Evolutionary conservation across 2,797 vertebrate genomes (phyloP).

Genomic region (Pseudopleuronectes americanus): DNA sequence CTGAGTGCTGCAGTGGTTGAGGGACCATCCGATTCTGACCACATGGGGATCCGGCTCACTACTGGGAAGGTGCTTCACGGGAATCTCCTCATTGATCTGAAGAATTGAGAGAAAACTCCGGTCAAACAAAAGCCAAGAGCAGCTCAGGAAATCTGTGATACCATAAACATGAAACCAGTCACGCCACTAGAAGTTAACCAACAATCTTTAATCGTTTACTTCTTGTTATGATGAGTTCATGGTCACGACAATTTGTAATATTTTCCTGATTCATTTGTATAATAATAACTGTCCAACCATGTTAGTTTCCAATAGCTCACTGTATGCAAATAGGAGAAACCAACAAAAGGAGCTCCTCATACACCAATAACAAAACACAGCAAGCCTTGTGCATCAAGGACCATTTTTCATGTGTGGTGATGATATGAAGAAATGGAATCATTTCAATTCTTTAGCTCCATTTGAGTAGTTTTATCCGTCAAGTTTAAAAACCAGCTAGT

Average conservation of each 20-base stretch:
- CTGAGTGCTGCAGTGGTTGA: constrained; percentile 93
- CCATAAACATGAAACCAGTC: no score
- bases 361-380: no score
- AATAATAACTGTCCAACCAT: background rate
- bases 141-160: background rate
- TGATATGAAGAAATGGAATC: no score
- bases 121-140: background rate
- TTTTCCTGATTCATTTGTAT: background rate
- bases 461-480: background rate
- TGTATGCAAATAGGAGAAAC: background rate
- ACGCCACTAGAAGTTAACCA: background rate
- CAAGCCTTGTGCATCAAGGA: background rate
- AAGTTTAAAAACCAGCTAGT: background rate
- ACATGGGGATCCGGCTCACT: constrained; percentile 94
- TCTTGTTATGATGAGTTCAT: no score
- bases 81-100: constrained; percentile 94
- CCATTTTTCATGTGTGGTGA: background rate
- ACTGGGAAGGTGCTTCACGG: constrained; percentile 92
- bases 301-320: no score
- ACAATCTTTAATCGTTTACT: background rate
- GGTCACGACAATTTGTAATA: no score
- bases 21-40: constrained; percentile 94
- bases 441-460: background rate
- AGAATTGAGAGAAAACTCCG: background rate
- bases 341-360: no score